Base-by-base conservation (phyloP, 2,888 invertebrate species). In the Andrena minutula region DNA sequence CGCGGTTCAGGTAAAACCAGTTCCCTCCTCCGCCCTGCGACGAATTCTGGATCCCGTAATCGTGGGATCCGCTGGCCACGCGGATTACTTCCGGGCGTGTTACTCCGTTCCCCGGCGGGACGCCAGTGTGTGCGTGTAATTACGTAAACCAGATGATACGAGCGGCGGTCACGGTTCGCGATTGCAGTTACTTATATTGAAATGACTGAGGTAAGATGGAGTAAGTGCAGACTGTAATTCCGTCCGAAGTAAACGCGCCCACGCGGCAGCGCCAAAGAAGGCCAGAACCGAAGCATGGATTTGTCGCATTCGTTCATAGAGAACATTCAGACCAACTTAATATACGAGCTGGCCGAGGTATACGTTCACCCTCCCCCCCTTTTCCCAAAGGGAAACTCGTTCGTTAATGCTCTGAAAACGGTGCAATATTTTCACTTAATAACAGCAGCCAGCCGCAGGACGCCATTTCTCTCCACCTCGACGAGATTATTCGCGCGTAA, bases 131-230 rank as follows among this genome's bases (percentile, higher is more conserved):
- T 26, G 23, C 51, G 68, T 72, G 75, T 73, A 90, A 90, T 91
- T 91, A 87, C 88, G 86, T 84, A 89, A 90, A 86, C 86, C 84
- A 85, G 89, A 86, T 85, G 85, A 81, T 81, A 78, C 82, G 82
- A 76, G 69, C 64, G 47, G 66, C 85, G 85, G 90, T 90, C 88
- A 90, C 89, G 88, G 90, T 80, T 79, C 79, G 65, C 82, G 90
- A 91, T 88, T 88, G 88, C 88, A 85, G 87, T 86, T 82, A 86
- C 87, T 86, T 84, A 81, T 79, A 71, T 72, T 60, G 79, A 88
- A 88, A 85, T 81, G 88, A 88, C 76, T 72, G 77, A 75, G 81
- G 75, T 79, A 76, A 87, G 88, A 85, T 83, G 82, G 85, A 88
- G 82, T 86, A 83, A 88, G 88, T 84, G 88, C 81, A 72, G 85